Evolutionary conservation across 1,140 invertebrate species (phyloP).

Genomic region (Sogatella furcifera): DNA sequence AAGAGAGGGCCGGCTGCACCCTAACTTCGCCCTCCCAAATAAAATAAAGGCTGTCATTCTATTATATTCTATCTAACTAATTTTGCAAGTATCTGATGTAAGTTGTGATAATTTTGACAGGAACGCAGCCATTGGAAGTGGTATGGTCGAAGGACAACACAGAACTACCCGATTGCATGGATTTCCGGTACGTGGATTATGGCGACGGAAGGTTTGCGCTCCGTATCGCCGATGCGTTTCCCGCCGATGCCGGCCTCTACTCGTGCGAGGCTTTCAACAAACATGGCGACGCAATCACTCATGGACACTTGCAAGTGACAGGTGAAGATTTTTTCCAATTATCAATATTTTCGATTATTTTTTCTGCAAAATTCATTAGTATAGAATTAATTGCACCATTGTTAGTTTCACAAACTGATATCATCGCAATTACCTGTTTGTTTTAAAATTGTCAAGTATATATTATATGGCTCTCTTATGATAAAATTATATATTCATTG

Average conservation of each 20-base stretch:
- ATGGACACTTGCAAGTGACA: constrained; percentile 39
- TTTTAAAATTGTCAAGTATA: too few species aligned
- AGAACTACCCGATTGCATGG: constrained; percentile 52
- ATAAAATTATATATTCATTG: too few species aligned
- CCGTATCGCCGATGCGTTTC: constrained; percentile 48
- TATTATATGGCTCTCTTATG: too few species aligned
- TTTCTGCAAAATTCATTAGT: too few species aligned
- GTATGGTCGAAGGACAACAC: constrained; percentile 59
- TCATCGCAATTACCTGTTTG: too few species aligned
- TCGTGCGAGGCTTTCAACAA: constrained; percentile 50
- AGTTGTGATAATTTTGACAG: constrained; percentile 26
- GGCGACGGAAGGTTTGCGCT: constrained; percentile 48
- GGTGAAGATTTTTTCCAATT: constrained; percentile 31
- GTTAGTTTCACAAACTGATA: too few species aligned
- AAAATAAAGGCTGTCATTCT: too few species aligned
- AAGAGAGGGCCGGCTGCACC: too few species aligned
- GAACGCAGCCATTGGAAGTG: constrained; percentile 49
- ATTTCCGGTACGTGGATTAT: constrained; percentile 47
- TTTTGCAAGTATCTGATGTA: too few species aligned
- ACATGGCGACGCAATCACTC: constrained; percentile 43
- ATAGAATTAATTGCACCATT: too few species aligned
- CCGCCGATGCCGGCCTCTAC: constrained; percentile 60
- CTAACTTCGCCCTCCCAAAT: too few species aligned
- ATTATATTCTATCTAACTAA: too few species aligned
- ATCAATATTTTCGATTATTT: neutral